Evolutionary conservation across 2,113 vertebrate species (phyloP).

Genomic region (Stigmatopora nigra): DNA sequence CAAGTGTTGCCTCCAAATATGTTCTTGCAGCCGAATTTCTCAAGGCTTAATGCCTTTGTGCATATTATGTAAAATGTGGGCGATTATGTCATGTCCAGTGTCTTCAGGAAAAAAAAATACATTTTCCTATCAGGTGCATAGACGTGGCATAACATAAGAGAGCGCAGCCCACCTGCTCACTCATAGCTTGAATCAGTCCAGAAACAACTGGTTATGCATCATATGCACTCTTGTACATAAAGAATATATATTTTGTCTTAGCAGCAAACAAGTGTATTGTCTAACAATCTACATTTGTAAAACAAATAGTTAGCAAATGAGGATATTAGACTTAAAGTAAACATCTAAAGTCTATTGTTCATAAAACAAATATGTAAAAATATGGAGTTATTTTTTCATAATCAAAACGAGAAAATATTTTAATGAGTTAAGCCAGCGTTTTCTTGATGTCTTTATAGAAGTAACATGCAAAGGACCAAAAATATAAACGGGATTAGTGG

Average conservation of each 20-base stretch:
- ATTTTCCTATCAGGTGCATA: slow-evolving; percentile 45
- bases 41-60: slow-evolving; percentile 17
- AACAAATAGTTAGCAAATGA: slow-evolving; percentile 27
- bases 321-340: slow-evolving; percentile 5
- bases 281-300: slow-evolving; percentile 24
- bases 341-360: slow-evolving; percentile 1
- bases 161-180: slow-evolving; percentile 28
- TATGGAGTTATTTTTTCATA: background rate
- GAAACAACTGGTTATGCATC: slow-evolving; percentile 38
- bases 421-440: slow-evolving; percentile 10
- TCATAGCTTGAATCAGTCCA: slow-evolving; percentile 28
- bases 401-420: slow-evolving; percentile 1
- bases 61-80: slow-evolving; percentile 10
- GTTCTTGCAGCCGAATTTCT: slow-evolving; percentile 21
- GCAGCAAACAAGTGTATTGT: slow-evolving; percentile 27
- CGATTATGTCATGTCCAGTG: slow-evolving; percentile 17
- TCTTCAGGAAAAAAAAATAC: slow-evolving; percentile 12
- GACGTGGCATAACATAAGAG: slow-evolving; percentile 11
- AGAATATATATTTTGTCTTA: slow-evolving; percentile 68
- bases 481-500: background rate
- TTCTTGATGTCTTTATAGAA: background rate
- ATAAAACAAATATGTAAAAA: background rate
- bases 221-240: slow-evolving; percentile 67
- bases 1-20: slow-evolving; percentile 33
- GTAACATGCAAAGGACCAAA: slow-evolving; percentile 22